phyloP scores from a whole-genome alignment of 37 sponge, comb jelly and placozoan species.

The Halisarca cf. caerulea region DNA sequence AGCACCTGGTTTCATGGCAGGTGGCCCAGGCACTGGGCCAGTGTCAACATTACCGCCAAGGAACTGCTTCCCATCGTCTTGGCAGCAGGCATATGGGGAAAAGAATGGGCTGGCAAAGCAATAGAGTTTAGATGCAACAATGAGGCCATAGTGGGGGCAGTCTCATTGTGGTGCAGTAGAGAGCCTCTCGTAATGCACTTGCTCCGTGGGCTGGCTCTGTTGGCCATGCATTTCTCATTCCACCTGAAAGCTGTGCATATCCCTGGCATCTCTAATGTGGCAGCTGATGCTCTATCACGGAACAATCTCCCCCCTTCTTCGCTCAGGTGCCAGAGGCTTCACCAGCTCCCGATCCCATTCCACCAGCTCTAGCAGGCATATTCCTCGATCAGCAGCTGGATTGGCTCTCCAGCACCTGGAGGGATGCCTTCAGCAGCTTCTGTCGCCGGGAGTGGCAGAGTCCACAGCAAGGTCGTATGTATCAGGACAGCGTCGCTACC shows the following conservation, averaged over 20 bases:
- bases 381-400: background rate
- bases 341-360: background rate
- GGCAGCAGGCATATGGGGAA: no score
- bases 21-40: background rate
- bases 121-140: background rate
- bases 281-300: constrained; percentile 7
- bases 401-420: background rate
- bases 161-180: background rate
- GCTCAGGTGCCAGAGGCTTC: background rate
- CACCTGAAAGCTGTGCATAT: background rate
- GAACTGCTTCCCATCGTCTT: background rate
- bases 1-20: background rate
- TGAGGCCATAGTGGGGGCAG: background rate
- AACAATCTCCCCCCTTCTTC: background rate
- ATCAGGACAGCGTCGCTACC: background rate
- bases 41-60: background rate
- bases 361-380: background rate
- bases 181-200: constrained; percentile 18
- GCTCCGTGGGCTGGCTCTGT: background rate
- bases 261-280: background rate
- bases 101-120: background rate
- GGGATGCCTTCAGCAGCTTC: background rate
- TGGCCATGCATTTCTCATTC: background rate
- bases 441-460: constrained; percentile 26
- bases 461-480: constrained; percentile 36